Evolutionary conservation across 92 coral and sea anemone species (phyloP), one percentile per base, ranked within the genome.

Genomic region (Zoanthus sansibaricus): DNA sequence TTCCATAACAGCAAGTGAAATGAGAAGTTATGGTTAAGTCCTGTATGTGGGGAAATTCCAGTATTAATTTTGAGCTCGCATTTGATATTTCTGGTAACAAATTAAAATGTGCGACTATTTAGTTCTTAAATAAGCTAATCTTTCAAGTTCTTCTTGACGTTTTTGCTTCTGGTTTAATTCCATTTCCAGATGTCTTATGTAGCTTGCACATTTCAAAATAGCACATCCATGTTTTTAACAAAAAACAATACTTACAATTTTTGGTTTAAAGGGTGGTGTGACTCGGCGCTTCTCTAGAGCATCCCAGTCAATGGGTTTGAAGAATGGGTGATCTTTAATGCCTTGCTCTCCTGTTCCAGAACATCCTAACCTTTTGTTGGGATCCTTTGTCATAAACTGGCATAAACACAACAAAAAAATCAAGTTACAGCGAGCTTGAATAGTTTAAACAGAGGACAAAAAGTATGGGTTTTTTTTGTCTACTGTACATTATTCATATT

Each of bases 321-420:
- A 97, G 92, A 97, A 97, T 9, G 95, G 92, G 87, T 97, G 99
- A 21, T 95, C 99, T 86, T 95, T 87, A 66, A 97, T 95, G 77
- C 95, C 88, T 78, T 89, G 94, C 75, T 95, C 99, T 21, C 95
- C 95, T 42, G 92, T 84, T 16, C 93, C 82, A 9, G 96, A 94
- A 74, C 99, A 97, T 37, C 99, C 99, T 8, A 97, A 94, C 75
- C 99, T 93, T 89, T 92, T 95, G 83, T 54, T 58, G 64, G 91
- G 88, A 58, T 90, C 94, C 74, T 97, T 97, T 3, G 99, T 97
- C 99, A 97, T 97, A 46, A 97, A 95, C 99, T 97, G 15, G 69
- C 76, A 78, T 48, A 3, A 66, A 76, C 52, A 25, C 15, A 68
- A 58, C 30, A 62, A n/a, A 62, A 25, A 62, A 17, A 7, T 5